Evolutionary conservation across 1,140 invertebrate genomes (phyloP).

Genomic region (Papilio polyxenes): DNA sequence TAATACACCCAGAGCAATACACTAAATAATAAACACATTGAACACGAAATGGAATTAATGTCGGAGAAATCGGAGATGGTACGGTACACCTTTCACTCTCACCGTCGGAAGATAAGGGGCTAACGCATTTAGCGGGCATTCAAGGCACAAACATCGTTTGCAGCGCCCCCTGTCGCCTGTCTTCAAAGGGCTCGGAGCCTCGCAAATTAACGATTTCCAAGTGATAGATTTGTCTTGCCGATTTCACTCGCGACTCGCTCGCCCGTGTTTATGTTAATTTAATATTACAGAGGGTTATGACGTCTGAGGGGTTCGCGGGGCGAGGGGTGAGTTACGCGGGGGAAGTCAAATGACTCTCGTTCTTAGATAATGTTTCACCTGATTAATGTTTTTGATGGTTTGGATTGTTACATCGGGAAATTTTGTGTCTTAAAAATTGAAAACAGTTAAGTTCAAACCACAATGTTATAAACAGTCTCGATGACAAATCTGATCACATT

Average conservation of each 20-base stretch:
- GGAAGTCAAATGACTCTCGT: constrained; percentile 28
- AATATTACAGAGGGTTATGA: constrained; percentile 57
- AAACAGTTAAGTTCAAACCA: background rate
- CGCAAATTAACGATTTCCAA: constrained; percentile 69
- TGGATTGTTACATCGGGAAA: background rate
- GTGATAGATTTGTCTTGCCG: constrained; percentile 68
- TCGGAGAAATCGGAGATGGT: constrained; percentile 25
- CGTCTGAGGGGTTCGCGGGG: constrained; percentile 41
- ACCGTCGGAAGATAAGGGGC: constrained; percentile 43
- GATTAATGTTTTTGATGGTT: background rate
- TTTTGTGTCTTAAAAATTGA: background rate
- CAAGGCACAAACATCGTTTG: constrained; percentile 50
- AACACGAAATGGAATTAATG: constrained; percentile 22
- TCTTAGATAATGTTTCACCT: constrained; percentile 27
- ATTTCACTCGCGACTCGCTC: constrained; percentile 62
- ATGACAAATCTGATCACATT: too few species aligned
- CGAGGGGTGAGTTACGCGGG: background rate
- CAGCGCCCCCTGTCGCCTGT: constrained; percentile 21
- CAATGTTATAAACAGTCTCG: too few species aligned
- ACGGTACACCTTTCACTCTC: constrained; percentile 38
- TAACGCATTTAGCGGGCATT: constrained; percentile 61
- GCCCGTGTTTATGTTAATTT: constrained; percentile 69
- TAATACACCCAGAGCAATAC: background rate
- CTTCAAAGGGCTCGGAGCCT: constrained; percentile 44
- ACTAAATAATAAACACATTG: constrained; percentile 27